phyloP scores from a whole-genome alignment of 2,797 vertebrate genomes.

The Schizopygopsis pylzovi region DNA sequence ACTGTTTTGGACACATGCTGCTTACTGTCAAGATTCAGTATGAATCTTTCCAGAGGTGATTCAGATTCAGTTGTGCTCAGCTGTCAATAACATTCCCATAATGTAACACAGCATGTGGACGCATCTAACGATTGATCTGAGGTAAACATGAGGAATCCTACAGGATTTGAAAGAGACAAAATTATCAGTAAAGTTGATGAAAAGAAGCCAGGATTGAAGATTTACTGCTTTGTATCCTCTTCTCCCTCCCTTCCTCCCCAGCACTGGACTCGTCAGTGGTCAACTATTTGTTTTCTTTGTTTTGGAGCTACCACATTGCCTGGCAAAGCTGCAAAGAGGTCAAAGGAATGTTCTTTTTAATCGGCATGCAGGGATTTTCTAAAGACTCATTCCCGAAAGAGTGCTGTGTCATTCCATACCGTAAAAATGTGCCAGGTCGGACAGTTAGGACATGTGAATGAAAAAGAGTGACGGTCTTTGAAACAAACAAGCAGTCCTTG shows the following conservation, averaged over 20 bases:
- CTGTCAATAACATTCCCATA: not conserved
- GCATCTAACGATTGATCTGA: not conserved
- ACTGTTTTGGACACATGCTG: conserved; percentile 10
- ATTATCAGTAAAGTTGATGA: not conserved
- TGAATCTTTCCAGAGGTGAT: not conserved
- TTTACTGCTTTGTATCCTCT: conserved; percentile 16
- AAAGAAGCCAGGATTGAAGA: conserved; percentile 16
- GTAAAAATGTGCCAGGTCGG: conserved; percentile 15
- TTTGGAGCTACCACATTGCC: conserved; percentile 56
- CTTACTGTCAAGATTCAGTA: conserved; percentile 17
- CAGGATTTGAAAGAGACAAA: not conserved
- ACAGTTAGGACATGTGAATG: conserved; percentile 7
- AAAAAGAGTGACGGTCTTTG: not conserved
- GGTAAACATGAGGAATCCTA: not conserved
- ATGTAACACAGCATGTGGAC: not conserved
- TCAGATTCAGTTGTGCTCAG: not conserved
- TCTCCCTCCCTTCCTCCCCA: conserved; percentile 20
- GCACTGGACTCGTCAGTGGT: conserved; percentile 56
- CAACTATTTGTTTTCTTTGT: conserved; percentile 74
- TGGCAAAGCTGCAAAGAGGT: conserved; percentile 69
- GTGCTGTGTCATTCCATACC: conserved; percentile 14
- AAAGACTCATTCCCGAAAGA: conserved; percentile 24
- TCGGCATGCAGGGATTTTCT: conserved; percentile 57
- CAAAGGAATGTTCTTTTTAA: conserved; percentile 75
- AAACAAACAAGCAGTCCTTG: not conserved